Conservation (phyloP, 2,797 vertebrate species). For the Schizopygopsis malacanthus region DNA sequence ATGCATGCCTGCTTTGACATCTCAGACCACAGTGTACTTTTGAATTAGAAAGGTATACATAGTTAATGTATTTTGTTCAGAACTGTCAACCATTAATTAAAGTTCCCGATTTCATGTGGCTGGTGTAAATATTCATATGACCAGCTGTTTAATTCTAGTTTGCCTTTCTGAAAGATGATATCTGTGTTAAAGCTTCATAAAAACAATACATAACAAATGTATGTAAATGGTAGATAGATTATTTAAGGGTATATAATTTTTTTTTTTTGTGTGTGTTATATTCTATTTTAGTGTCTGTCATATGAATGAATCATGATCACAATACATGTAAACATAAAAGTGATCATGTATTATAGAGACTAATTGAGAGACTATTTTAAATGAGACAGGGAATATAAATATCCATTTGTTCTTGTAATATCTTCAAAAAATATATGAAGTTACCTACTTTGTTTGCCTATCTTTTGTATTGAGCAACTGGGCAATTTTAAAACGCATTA, state of each 20-base stretch:
- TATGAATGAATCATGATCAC: not conserved
- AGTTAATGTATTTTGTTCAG: not conserved
- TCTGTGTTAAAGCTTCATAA: not conserved
- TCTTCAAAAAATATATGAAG: not conserved
- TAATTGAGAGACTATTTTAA: not conserved
- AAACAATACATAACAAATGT: not conserved
- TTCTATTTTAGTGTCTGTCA: not conserved
- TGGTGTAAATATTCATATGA: not conserved
- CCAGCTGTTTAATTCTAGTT: not conserved
- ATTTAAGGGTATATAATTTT: not conserved
- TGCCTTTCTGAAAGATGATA: not conserved
- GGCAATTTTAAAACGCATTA: not conserved
- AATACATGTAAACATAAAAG: not conserved
- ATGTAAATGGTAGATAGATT: not conserved
- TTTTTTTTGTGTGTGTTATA: not conserved
- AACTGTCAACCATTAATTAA: not conserved
- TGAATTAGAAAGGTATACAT: not conserved
- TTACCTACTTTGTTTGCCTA: not conserved
- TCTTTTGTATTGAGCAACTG: not conserved
- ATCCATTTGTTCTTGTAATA: not conserved
- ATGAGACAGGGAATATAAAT: not conserved
- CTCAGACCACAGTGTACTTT: not conserved
- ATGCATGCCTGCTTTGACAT: not conserved
- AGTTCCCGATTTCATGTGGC: not conserved
- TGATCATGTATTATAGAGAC: not conserved